phyloP scores from a whole-genome alignment of 2,888 invertebrate species.

The Eretmocerus hayati region DNA sequence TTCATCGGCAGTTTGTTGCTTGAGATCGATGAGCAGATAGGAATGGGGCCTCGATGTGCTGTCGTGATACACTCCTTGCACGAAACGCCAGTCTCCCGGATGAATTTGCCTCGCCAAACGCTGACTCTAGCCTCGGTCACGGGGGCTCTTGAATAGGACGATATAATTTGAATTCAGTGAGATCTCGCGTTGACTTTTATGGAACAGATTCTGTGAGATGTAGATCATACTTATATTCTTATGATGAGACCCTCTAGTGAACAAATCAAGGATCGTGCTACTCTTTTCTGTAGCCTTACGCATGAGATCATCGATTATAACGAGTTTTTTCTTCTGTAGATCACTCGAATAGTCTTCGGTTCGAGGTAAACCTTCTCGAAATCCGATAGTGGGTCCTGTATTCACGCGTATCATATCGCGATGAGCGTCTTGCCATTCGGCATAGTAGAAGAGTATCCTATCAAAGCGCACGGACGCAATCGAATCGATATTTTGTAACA shows the following conservation, averaged over 20 bases:
- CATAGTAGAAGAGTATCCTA: slow-evolving; percentile 18
- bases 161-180: not conserved
- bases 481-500: slow-evolving; percentile 10
- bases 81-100: too few species aligned
- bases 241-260: slow-evolving; percentile 26
- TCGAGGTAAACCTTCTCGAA: slow-evolving; percentile 13
- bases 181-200: not conserved
- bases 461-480: too few species aligned
- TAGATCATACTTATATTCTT: slow-evolving; percentile 21
- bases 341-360: slow-evolving; percentile 12
- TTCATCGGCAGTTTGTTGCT: too few species aligned
- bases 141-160: not conserved
- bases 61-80: too few species aligned
- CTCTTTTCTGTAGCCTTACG: too few species aligned
- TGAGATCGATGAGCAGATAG: too few species aligned
- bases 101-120: too few species aligned
- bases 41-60: too few species aligned
- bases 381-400: slow-evolving; percentile 11
- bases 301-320: not conserved
- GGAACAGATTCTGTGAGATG: slow-evolving; percentile 18
- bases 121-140: not conserved
- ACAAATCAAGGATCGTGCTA: slow-evolving; percentile 18
- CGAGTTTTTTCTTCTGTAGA: slow-evolving; percentile 2
- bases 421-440: slow-evolving; percentile 12
- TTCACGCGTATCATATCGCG: too few species aligned